Base-by-base conservation (phyloP, 2,113 vertebrate genomes). In the Atlantisia rogersi region DNA sequence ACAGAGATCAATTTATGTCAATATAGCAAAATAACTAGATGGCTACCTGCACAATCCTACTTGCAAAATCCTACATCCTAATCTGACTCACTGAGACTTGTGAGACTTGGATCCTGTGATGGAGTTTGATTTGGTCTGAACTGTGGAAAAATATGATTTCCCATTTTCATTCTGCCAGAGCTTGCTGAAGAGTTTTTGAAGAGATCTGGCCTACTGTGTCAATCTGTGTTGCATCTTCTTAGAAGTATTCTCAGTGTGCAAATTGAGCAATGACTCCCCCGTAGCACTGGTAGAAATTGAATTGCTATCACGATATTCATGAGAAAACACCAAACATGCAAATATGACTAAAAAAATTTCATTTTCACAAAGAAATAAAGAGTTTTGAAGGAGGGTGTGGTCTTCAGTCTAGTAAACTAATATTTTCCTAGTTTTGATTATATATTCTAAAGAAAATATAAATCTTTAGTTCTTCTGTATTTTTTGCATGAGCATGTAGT, bases 11-110 rank as follows among this genome's bases (percentile, higher is more conserved):
- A 17, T 70, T 84, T 67, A 31, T 16, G 11, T 40, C 16, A 18
- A 19, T 48, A 25, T 59, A 70, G n/a, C 3, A 70, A 74, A 84
- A 50, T 60, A 2, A 55, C 9, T 29, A 28, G 7, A 15, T 50
- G n/a, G 24, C 42, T 60, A 37, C 6, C n/a, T 26, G 15, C 25
- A 64, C 0, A 0, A 50, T 59, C 40, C 17, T 55, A n/a, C 35
- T 25, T 60, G 5, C 35, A 91, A 67, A 75, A 84, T 59, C 22
- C 11, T 80, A 8, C 16, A 25, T 44, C 20, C 22, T 69, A 50
- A 63, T 76, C 48, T 73, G 35, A 52, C 20, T 92, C 21, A 22
- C 52, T 52, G 71, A 88, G 17, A 35, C 4, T 31, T 74, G 44
- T 48, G 68, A 88, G 17, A 35, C 4, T 31, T 74, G 44, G 7